Percentiles rank a stretch among this genome's conserved stretches.
phyloP scores from a whole-genome alignment of 2,797 vertebrate genomes.

The Phyllotis vaccarum region DNA sequence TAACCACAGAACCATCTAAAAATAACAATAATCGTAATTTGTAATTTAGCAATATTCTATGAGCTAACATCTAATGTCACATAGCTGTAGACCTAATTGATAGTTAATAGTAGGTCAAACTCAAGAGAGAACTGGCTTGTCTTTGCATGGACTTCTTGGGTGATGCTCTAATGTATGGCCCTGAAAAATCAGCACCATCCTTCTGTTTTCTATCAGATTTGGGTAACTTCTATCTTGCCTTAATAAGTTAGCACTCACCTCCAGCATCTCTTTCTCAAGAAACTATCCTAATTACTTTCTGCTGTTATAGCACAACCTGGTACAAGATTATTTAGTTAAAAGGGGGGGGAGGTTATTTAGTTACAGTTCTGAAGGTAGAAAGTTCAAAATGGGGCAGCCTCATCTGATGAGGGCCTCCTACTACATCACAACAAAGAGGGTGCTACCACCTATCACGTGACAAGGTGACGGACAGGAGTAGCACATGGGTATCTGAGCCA shows the following conservation, averaged over 20 bases:
- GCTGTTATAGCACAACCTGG: not conserved
- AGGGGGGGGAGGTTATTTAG: not conserved
- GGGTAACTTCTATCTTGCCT: not conserved
- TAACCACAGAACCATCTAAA: not conserved
- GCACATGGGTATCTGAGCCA: not conserved
- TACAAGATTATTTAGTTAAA: not conserved
- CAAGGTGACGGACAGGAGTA: not conserved
- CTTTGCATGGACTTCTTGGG: not conserved
- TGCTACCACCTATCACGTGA: not conserved
- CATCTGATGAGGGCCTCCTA: not conserved
- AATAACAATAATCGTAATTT: not conserved
- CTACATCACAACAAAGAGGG: not conserved
- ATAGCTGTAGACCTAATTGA: not conserved
- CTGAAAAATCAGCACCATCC: not conserved
- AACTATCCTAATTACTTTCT: not conserved
- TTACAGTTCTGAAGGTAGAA: not conserved
- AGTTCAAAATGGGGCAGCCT: not conserved
- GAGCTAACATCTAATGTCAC: not conserved
- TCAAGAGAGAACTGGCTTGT: not conserved
- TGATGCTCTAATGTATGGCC: not conserved
- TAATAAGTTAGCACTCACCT: not conserved
- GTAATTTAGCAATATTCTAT: not conserved
- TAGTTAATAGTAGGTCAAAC: not conserved
- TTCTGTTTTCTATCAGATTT: slow-evolving; percentile 5
- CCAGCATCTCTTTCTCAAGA: not conserved